Base-by-base conservation (phyloP, 2,113 vertebrate species). In the Cryptoleucopteryx plumbea region DNA sequence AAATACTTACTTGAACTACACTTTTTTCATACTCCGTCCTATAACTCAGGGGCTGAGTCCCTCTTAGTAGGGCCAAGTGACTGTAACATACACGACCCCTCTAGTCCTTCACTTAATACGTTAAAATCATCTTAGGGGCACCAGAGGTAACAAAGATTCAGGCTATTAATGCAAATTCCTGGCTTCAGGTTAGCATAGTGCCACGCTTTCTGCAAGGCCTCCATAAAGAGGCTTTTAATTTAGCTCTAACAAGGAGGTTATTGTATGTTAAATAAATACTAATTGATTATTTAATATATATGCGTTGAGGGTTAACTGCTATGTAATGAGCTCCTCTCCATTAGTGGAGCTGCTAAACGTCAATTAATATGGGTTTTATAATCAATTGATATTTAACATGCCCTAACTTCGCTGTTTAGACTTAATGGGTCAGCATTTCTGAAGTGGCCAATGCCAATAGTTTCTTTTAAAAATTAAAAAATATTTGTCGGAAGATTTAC, bases 201-300 rank as follows among this genome's bases (percentile, higher is more conserved):
- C 81, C 58, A 31, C 7, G 20, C 81, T 59, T 79, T 58, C 90
- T 75, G 79, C 74, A 52, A 52, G 58, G 82, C 78, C 71, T 66
- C 82, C 6, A 7, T 67, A 91, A 97, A 95, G 94, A 86, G 93
- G 74, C 68, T 87, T 95, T 96, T 95, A 95, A 97, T 96, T 94
- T 86, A 91, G 72, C 86, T 67, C 68, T 97, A 96, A 97, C 77
- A 95, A 94, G 72, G 82, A 97, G 82, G 90, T 96, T 96, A 96
- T 96, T 97, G 94, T 96, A 97, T 96, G 94, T 95, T 97, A 98
- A 98, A 97, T 97, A 98, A 98, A 98, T 97, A 97, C 96, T 97
- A 97, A 97, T 97, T 97, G 97, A 98, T 98, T 97, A 96, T 97
- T 97, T 97, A 83, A 97, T 95, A 96, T 97, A 95, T 97, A 94